Percentiles rank a stretch among this genome's conserved stretches.
Conservation (phyloP, 2,797 vertebrate species). For the Anableps anableps region DNA sequence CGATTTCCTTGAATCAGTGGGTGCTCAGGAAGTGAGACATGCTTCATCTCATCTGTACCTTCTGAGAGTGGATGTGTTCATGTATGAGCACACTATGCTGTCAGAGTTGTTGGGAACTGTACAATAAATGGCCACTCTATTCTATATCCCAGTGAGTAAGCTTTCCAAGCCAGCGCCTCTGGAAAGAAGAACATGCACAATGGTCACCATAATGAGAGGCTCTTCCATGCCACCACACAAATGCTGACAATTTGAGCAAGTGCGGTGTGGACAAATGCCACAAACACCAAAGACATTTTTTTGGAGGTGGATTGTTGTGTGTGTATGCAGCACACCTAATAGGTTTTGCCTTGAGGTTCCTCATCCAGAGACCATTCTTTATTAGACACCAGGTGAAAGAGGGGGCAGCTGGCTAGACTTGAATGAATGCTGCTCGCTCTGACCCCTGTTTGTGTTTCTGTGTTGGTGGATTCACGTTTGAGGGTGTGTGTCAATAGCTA, state of each 20-base stretch:
- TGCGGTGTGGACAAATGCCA: conserved; percentile 57
- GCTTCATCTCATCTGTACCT: conserved; percentile 55
- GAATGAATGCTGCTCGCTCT: conserved; percentile 68
- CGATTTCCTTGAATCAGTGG: conserved; percentile 57
- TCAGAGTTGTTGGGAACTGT: conserved; percentile 51
- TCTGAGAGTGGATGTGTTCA: conserved; percentile 52
- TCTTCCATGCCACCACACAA: conserved; percentile 73
- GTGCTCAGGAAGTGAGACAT: conserved; percentile 63
- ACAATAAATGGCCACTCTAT: conserved; percentile 61
- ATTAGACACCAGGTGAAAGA: conserved; percentile 76
- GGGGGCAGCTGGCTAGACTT: conserved; percentile 71
- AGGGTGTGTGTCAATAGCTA: conserved; percentile 39
- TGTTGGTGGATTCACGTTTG: conserved; percentile 19
- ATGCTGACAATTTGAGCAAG: conserved; percentile 70
- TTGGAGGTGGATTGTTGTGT: conserved; percentile 27
- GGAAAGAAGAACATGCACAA: conserved; percentile 74
- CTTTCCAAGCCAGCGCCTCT: conserved; percentile 80
- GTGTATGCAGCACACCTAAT: conserved; percentile 49
- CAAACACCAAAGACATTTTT: conserved; percentile 55
- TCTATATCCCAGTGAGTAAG: conserved; percentile 61
- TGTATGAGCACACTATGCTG: conserved; percentile 50
- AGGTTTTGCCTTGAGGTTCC: conserved; percentile 39
- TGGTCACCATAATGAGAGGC: conserved; percentile 72
- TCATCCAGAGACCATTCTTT: conserved; percentile 60
- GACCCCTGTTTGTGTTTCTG: conserved; percentile 40